Evolutionary conservation across 2,888 invertebrate species (phyloP).

Genomic region (Platycheirus rosarum): DNA sequence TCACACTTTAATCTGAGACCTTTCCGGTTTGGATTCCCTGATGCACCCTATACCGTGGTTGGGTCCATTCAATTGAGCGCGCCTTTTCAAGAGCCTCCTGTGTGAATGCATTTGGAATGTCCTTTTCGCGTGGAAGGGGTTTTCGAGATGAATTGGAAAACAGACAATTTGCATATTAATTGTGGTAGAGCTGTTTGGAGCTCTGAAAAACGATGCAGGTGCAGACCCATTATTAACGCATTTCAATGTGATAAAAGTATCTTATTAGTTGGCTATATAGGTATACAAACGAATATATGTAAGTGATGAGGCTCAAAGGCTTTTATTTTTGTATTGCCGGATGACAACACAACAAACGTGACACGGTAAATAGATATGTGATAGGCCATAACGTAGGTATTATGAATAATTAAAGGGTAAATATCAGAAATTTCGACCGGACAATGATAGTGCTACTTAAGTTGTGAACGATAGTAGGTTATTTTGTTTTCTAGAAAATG

Average conservation of each 20-base stretch:
- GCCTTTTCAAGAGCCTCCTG: not conserved
- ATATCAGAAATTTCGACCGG: constrained; percentile 43
- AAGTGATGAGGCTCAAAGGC: constrained; percentile 35
- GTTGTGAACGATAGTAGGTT: constrained; percentile 12
- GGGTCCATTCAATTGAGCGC: constrained; percentile 15
- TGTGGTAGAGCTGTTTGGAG: constrained; percentile 38
- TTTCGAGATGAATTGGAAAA: constrained; percentile 5
- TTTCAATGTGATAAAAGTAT: constrained; percentile 50
- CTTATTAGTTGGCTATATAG: constrained; percentile 11
- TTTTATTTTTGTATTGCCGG: constrained; percentile 20
- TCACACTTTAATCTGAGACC: constrained; percentile 74
- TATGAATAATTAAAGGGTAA: constrained; percentile 68
- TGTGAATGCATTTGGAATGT: constrained; percentile 37
- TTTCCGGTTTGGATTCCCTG: constrained; percentile 57
- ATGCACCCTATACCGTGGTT: constrained; percentile 12
- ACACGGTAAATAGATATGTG: constrained; percentile 63
- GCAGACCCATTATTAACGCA: constrained; percentile 61
- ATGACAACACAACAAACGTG: constrained; percentile 53
- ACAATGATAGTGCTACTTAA: constrained; percentile 54
- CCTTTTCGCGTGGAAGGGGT: constrained; percentile 31
- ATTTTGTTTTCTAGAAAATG: no score
- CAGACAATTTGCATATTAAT: constrained; percentile 68
- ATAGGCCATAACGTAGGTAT: constrained; percentile 52
- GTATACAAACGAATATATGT: no score
- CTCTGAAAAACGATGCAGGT: constrained; percentile 58